Evolutionary conservation across 2,113 vertebrate genomes (phyloP).

Genomic region (Platysteira castanea): DNA sequence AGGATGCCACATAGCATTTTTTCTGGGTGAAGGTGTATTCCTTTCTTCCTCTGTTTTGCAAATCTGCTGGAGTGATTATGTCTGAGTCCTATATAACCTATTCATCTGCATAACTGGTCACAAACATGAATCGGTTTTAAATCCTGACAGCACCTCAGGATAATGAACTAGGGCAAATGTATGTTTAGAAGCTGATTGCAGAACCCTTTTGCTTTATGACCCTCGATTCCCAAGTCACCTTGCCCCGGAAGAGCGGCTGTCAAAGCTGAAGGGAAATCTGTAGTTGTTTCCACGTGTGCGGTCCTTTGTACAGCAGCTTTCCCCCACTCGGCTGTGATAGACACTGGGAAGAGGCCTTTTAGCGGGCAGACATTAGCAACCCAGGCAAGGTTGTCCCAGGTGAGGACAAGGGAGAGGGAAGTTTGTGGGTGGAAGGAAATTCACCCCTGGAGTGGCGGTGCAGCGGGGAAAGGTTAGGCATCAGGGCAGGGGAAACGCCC

Average conservation of each 20-base stretch:
- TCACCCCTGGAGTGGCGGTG: accelerated
- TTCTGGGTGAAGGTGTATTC: neutral
- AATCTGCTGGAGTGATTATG: neutral
- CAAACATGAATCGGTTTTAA: neutral
- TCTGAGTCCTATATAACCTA: neutral
- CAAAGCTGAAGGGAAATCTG: neutral
- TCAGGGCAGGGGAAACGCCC: neutral
- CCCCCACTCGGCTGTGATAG: neutral
- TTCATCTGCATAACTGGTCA: too few relatives aligned
- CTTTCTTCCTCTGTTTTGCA: neutral
- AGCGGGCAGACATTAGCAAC: neutral
- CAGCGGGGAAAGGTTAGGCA: neutral
- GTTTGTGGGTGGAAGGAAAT: too few relatives aligned
- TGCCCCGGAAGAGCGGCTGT: neutral
- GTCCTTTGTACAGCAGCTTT: neutral
- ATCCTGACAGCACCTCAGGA: neutral
- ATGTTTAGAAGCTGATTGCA: neutral
- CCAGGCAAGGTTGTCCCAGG: too few relatives aligned
- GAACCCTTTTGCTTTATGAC: neutral
- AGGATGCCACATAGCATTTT: neutral
- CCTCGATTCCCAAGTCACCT: neutral
- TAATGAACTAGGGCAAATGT: neutral
- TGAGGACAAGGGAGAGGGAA: too few relatives aligned
- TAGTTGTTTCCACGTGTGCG: neutral
- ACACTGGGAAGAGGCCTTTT: neutral